phyloP scores from a whole-genome alignment of 2,113 vertebrate species.

The Lampris incognitus region DNA sequence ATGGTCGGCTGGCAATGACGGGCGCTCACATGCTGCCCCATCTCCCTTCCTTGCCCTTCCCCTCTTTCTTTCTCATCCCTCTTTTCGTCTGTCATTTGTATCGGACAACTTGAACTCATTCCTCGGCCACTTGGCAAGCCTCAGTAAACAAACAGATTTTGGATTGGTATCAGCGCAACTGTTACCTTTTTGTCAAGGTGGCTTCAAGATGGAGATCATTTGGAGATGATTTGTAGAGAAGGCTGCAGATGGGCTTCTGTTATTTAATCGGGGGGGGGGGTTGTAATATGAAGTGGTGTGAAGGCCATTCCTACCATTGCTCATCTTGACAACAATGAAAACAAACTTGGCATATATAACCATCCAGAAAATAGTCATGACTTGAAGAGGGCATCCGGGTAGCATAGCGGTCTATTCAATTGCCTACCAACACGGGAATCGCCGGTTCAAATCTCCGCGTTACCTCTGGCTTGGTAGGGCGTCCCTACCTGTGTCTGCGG shows the following conservation, averaged over 20 bases:
- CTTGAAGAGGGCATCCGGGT: constrained; percentile 6
- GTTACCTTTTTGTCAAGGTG: constrained; percentile 2
- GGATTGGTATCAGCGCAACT: constrained; percentile 6
- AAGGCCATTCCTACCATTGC: constrained; percentile 36
- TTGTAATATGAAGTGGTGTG: constrained; percentile 21
- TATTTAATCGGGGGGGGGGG: constrained; percentile 49
- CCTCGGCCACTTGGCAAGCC: constrained; percentile 41
- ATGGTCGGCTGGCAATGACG: constrained; percentile 61
- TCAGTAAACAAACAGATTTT: constrained; percentile 29
- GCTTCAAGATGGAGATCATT: constrained; percentile 18
- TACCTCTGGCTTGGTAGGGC: no score
- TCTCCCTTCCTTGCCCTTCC: constrained; percentile 54
- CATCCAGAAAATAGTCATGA: constrained; percentile 56
- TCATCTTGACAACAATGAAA: constrained; percentile 54
- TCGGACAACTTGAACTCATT: constrained; percentile 31
- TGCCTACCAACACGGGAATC: no score
- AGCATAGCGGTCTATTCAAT: no score
- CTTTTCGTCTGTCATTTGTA: constrained; percentile 32
- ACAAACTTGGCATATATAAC: constrained; percentile 52
- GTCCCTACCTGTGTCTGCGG: no score
- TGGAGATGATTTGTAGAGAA: constrained; percentile 27
- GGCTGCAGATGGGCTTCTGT: constrained; percentile 35
- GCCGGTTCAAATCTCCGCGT: no score
- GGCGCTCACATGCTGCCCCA: constrained; percentile 36
- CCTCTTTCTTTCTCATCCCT: background rate